Evolutionary conservation across 2,113 vertebrate genomes (phyloP).

Genomic region (Cinclus mexicanus): DNA sequence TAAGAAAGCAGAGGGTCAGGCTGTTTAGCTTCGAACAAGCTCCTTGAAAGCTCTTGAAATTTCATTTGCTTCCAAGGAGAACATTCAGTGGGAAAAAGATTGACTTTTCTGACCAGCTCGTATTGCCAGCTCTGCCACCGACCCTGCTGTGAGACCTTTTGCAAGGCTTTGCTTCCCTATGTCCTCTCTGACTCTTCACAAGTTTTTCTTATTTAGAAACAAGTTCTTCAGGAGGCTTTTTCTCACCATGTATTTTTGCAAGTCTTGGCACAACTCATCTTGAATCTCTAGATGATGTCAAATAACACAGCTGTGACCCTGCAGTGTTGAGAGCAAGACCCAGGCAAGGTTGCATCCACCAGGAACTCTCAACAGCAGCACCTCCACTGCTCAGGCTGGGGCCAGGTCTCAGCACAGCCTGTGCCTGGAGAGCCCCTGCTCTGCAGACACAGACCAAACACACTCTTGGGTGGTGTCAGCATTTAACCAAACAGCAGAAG

Average conservation of each 20-base stretch:
- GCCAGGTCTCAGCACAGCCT: background rate
- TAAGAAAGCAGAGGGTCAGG: background rate
- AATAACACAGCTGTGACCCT: background rate
- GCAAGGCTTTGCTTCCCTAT: background rate
- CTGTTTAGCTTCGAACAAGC: background rate
- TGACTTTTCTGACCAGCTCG: background rate
- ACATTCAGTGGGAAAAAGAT: background rate
- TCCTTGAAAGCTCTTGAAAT: background rate
- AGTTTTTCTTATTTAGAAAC: background rate
- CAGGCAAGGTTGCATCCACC: rapidly evolving
- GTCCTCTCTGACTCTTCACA: background rate
- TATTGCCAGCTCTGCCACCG: background rate
- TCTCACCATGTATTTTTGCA: background rate
- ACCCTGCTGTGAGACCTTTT: background rate
- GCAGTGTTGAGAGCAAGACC: background rate
- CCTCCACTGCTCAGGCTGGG: rapidly evolving
- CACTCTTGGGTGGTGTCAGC: rapidly evolving
- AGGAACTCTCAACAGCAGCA: background rate
- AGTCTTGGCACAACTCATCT: background rate
- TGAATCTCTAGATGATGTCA: background rate
- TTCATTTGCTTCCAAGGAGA: constrained; percentile 9
- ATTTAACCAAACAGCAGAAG: background rate
- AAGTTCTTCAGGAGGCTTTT: background rate
- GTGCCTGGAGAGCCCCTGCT: rapidly evolving
- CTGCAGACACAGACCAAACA: background rate